A percentile compares a stretch with the other conserved stretches of the same genome.
Conservation (phyloP, 2,113 vertebrate genomes). For the Limanda limanda region DNA sequence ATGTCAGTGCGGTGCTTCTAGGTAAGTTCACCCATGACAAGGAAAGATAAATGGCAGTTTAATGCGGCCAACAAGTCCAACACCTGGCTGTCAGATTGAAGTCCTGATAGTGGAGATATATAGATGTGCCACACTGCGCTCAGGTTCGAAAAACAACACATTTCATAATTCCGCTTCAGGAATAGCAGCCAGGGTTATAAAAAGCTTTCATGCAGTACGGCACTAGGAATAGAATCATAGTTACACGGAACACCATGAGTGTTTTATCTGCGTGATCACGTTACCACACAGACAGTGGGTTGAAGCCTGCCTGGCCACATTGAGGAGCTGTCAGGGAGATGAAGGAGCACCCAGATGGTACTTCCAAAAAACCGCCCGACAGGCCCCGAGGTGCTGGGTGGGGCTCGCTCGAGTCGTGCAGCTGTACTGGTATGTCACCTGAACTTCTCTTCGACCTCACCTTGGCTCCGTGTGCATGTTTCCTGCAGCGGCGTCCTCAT, state of each 20-base stretch:
- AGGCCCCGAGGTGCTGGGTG: slow-evolving; percentile 74
- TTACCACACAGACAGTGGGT: slow-evolving; percentile 41
- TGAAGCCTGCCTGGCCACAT: slow-evolving; percentile 53
- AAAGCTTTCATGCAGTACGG: slow-evolving; percentile 2
- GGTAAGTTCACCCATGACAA: slow-evolving; percentile 62
- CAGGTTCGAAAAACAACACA: not conserved
- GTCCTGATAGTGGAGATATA: slow-evolving; percentile 61
- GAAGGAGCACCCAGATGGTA: slow-evolving; percentile 83
- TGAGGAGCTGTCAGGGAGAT: slow-evolving; percentile 67
- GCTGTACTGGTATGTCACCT: slow-evolving; percentile 79
- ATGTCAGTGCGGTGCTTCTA: slow-evolving; percentile 39
- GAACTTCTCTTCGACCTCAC: slow-evolving; percentile 60
- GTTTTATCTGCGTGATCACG: slow-evolving; percentile 27
- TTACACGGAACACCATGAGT: not conserved
- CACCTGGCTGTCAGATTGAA: slow-evolving; percentile 82
- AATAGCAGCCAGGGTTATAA: slow-evolving; percentile 6
- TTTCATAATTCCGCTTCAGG: slow-evolving; percentile 7
- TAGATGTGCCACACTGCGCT: slow-evolving; percentile 11
- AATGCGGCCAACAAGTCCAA: slow-evolving; percentile 67
- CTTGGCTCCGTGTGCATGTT: slow-evolving; percentile 32
- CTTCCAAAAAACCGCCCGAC: slow-evolving; percentile 75
- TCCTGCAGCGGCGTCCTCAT: not conserved
- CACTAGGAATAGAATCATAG: slow-evolving; percentile 13
- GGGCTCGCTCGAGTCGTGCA: slow-evolving; percentile 53
- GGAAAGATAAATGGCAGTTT: slow-evolving; percentile 61